Evolutionary conservation across 2,888 invertebrate genomes (phyloP).

Genomic region (Malthinus seriepunctatus): DNA sequence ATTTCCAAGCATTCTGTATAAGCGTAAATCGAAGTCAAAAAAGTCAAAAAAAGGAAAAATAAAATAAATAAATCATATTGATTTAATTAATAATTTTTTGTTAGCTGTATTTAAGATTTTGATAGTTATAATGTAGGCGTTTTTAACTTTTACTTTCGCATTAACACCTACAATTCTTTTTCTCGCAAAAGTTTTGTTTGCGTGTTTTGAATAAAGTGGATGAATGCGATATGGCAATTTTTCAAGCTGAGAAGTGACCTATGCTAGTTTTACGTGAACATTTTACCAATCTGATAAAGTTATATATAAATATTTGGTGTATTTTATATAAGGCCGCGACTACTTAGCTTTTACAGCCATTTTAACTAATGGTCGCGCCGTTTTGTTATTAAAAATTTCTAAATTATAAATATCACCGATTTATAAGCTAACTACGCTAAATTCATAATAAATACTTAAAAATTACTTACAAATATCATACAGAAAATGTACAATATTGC

Average conservation of each 20-base stretch:
- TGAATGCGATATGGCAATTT: constrained; percentile 35
- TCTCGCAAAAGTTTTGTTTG: constrained; percentile 5
- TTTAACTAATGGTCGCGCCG: constrained; percentile 27
- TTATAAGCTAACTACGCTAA: constrained; percentile 12
- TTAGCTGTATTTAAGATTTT: background rate
- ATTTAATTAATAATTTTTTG: background rate
- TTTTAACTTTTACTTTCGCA: constrained; percentile 10
- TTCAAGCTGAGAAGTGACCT: constrained; percentile 34
- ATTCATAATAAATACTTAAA: constrained; percentile 10
- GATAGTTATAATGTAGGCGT: constrained; percentile 1
- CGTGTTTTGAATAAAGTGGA: constrained; percentile 33
- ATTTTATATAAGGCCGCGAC: constrained; percentile 48
- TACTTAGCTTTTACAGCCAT: constrained; percentile 36
- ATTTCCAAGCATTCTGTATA: background rate
- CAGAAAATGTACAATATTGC: constrained; percentile 42
- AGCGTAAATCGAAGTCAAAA: background rate
- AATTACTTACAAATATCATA: constrained; percentile 33
- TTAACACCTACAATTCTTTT: constrained; percentile 5
- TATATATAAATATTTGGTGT: constrained; percentile 45
- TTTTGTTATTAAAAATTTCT: constrained; percentile 3
- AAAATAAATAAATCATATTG: background rate
- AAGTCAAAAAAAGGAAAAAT: background rate
- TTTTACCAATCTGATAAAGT: constrained; percentile 36
- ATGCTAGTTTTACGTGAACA: constrained; percentile 38
- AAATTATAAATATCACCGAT: constrained; percentile 28